Evolutionary conservation across 2,797 vertebrate genomes (phyloP), one percentile per base, ranked within the genome.

Genomic region (Okamejei kenojei): DNA sequence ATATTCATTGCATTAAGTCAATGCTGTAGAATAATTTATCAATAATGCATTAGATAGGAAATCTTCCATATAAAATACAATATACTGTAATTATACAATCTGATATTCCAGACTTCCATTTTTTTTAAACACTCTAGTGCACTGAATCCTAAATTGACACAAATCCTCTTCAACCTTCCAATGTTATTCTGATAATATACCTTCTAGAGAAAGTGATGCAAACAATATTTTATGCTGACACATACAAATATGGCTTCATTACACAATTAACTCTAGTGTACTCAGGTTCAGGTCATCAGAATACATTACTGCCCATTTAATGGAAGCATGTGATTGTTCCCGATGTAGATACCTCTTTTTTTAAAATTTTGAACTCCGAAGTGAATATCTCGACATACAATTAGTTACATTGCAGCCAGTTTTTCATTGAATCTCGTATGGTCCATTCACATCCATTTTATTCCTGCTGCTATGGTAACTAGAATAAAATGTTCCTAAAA

Each of bases 391-490:
- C 73, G 26, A 76, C 35, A 74, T 76, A 92, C 71, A 92, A 92
- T 76, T 92, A 76, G 90, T 92, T 92, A 68, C 63, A 88, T n/a
- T 88, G 58, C 71, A 92, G 68, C 29, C 84, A 88, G 65, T 54
- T 92, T 74, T 92, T 74, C 32, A 92, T 76, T 76, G 68, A 74
- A 73, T 76, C 71, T 71, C 76, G 54, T 15, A 74, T 35, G 29
- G 68, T 92, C 17, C 71, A 76, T 92, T 76, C 71, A 91, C 23
- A 91, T 23, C 15, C 45, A 8, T 58, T 92, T 73, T 54, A 76
- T 92, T 92, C 38, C 13, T 76, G 90, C 38, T 92, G 26, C 90
- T 26, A 92, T 92, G 68, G 90, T 92, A 92, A 92, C 90, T 17
- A 54, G 71, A 38, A 10, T 92, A n/a, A 76, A 45, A 13, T 76